phyloP scores from a whole-genome alignment of 2,113 vertebrate species.

The Mustela nigripes region DNA sequence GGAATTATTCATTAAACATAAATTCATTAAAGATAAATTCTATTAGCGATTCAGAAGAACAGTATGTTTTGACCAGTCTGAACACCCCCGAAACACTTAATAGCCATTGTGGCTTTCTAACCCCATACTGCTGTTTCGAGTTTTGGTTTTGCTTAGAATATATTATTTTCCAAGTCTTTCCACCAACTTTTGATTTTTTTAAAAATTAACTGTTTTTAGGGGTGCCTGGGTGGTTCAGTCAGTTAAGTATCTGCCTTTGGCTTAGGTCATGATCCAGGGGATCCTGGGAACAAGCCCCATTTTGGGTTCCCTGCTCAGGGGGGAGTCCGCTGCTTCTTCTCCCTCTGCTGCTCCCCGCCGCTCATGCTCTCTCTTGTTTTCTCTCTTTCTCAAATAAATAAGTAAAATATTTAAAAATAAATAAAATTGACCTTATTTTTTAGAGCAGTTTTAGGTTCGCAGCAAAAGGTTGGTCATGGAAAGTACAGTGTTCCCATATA shows the following conservation, averaged over 20 bases:
- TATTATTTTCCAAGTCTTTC: neutral
- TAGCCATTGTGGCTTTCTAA: neutral
- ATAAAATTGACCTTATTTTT: neutral
- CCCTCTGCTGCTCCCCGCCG: neutral
- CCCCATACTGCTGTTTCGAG: neutral
- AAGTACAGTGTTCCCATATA: neutral
- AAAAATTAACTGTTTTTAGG: neutral
- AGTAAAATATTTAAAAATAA: neutral
- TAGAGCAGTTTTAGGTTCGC: neutral
- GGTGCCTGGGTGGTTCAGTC: neutral
- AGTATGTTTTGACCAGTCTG: neutral
- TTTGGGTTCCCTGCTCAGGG: no score
- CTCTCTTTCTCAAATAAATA: neutral
- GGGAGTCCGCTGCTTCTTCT: neutral
- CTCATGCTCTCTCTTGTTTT: neutral
- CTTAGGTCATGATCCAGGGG: neutral
- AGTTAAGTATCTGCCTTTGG: neutral
- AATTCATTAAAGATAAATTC: neutral
- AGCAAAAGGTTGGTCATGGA: neutral
- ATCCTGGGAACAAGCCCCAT: neutral
- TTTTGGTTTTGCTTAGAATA: neutral
- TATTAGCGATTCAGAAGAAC: neutral
- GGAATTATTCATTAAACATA: neutral
- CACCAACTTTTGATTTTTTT: neutral
- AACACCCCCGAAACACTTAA: neutral